phyloP scores from a whole-genome alignment of 2,888 invertebrate genomes.

The Drosophila robusta region DNA sequence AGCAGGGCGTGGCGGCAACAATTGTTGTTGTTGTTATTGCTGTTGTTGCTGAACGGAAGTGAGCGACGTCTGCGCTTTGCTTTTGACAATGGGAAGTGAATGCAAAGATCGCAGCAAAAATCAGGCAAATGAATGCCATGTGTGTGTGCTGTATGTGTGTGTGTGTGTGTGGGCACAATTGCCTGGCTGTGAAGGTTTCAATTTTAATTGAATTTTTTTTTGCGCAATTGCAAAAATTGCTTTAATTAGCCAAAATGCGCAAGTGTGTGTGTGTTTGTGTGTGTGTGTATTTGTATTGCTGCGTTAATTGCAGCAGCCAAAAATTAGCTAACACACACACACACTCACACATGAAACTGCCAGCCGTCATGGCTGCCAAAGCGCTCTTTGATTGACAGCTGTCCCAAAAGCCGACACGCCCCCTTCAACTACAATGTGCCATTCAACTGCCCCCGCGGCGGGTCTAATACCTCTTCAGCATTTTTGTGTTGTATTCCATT shows the following conservation, averaged over 20 bases:
- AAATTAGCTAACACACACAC: conserved; percentile 46
- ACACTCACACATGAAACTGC: conserved; percentile 9
- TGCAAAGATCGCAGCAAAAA: conserved; percentile 56
- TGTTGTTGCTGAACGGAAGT: conserved; percentile 58
- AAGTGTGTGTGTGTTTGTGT: conserved; percentile 15
- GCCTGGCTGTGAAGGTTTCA: conserved; percentile 59
- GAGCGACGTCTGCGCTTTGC: conserved; percentile 62
- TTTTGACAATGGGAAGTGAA: conserved; percentile 74
- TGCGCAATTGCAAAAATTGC: conserved; percentile 66
- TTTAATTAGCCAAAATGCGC: conserved; percentile 55
- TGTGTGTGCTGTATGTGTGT: conserved; percentile 18
- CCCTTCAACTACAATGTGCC: background rate
- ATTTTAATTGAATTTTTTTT: conserved; percentile 57
- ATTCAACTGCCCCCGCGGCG: conserved; percentile 1
- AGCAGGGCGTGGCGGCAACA: conserved; percentile 27
- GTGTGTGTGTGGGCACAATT: conserved; percentile 41
- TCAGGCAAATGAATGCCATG: conserved; percentile 7
- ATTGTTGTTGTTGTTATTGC: conserved; percentile 3
- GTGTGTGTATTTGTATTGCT: conserved; percentile 29
- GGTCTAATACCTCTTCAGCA: background rate
- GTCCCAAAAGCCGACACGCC: conserved; percentile 27
- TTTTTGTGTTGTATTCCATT: background rate
- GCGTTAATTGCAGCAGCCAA: conserved; percentile 64
- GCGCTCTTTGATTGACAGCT: conserved; percentile 52
- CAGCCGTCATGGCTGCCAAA: conserved; percentile 21